Conservation (phyloP, 2,888 invertebrate genomes). For the Drosophila engyochracea region DNA sequence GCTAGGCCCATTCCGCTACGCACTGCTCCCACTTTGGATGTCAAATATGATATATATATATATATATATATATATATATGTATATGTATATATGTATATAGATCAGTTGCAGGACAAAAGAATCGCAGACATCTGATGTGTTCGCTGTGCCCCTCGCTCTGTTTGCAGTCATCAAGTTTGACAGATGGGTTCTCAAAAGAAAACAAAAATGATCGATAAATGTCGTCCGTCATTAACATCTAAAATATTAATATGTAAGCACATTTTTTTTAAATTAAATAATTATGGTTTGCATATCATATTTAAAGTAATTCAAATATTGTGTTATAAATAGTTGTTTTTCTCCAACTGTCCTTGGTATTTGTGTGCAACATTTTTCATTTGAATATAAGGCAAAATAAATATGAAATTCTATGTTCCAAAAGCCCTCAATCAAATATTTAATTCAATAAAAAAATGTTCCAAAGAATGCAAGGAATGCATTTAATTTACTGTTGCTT, state of each 20-base stretch:
- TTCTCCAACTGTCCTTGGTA: background rate
- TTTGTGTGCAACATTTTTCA: conserved; percentile 21
- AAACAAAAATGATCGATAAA: background rate
- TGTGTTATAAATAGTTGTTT: background rate
- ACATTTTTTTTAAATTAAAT: background rate
- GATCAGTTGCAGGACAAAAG: background rate
- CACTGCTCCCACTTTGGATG: background rate
- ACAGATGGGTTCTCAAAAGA: background rate
- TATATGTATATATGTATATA: background rate
- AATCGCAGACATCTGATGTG: background rate
- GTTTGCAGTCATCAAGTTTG: background rate
- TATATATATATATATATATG: background rate
- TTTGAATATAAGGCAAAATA: conserved; percentile 51
- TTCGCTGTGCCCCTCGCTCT: background rate
- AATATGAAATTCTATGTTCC: conserved; percentile 19
- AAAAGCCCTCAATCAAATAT: conserved; percentile 10
- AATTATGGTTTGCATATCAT: background rate
- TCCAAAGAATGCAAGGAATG: conserved; percentile 29
- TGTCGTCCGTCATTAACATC: background rate
- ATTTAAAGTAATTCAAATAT: background rate
- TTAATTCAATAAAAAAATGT: background rate
- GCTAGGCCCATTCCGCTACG: background rate
- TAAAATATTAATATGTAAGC: no score
- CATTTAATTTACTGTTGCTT: conserved; percentile 6
- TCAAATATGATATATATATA: background rate